A percentile compares a stretch with the other conserved stretches of the same genome.
Conservation (phyloP, 2,888 invertebrate species). For the Germaria angustata region DNA sequence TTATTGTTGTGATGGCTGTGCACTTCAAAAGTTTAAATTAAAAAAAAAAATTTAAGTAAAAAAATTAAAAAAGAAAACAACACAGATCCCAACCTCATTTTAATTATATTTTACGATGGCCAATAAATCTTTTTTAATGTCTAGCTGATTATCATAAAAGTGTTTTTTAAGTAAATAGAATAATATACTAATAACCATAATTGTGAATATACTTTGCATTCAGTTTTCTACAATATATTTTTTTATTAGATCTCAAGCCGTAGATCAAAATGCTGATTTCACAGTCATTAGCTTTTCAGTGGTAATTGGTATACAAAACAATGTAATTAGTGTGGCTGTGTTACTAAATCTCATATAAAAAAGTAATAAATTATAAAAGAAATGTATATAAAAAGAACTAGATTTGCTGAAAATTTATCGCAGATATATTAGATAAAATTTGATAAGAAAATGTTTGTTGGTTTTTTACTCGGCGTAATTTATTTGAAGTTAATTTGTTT, state of each 20-base stretch:
- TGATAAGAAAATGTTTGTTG: neutral
- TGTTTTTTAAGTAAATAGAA: constrained; percentile 39
- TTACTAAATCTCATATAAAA: neutral
- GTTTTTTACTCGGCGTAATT: too few species aligned
- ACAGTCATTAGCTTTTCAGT: constrained; percentile 10
- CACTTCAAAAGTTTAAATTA: constrained; percentile 4
- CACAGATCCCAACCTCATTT: constrained; percentile 51
- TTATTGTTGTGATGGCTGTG: constrained; percentile 11
- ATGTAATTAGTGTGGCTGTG: neutral
- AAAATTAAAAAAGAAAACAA: neutral
- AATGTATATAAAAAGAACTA: neutral
- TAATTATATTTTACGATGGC: constrained; percentile 60
- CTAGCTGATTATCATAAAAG: constrained; percentile 63
- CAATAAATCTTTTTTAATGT: constrained; percentile 64
- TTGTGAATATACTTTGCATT: neutral
- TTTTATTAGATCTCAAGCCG: neutral
- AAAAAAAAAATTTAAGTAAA: neutral
- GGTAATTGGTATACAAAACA: constrained; percentile 7
- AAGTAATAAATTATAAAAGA: neutral
- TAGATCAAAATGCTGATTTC: neutral
- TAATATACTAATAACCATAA: constrained; percentile 45
- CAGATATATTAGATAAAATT: neutral
- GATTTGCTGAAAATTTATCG: neutral
- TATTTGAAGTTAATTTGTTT: too few species aligned
- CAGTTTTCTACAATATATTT: neutral